Base-by-base conservation (phyloP, 2,888 invertebrate species). In the Hyposoter dolosus region DNA sequence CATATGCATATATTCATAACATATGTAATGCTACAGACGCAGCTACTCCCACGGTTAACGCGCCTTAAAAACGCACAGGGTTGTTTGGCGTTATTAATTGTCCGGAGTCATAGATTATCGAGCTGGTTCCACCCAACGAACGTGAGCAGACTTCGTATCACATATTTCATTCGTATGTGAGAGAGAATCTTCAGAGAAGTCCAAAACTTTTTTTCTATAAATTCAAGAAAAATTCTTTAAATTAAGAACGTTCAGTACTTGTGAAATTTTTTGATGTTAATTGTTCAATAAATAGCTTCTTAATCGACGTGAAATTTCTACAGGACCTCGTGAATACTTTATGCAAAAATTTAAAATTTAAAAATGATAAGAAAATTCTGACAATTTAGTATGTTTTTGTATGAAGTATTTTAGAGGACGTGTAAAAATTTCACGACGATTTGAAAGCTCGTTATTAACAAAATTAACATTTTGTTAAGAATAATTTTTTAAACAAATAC, bases 41-140 rank as follows among this genome's bases (percentile, higher is more conserved):
- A 63, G 79, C 47, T 47, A 84, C 84, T 84, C 84, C 84, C 84
- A 84, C 84, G 77, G 84, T 72, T 81, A 65, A 74, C 68, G 47
- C 74, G 75, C 23, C 23, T 23, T 32, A 63, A 74, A 78, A 60
- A 69, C 53, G 84, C 53, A 76, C 65, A 71, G 83, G 88, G 87
- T 88, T 89, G 87, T 87, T 88, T 86, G 78, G 85, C 82, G 84
- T 89, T 90, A 89, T 89, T 90, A 90, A 90, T 90, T 89, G 89
- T 85, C 83, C 79, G 43, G 82, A 84, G 84, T 88, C 87, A 83
- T 89, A 88, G 88, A 90, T 90, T 89, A 89, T 88, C 87, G 83
- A 68, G 43, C 79, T 60, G 75, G 78, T 65, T 40, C 85, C 78
- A 85, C 82, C 82, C 78, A 65, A 78, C 81, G 77, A 65, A 84